A percentile compares a stretch with the other conserved stretches of the same genome.
Evolutionary conservation across 2,113 vertebrate species (phyloP).

Genomic region (Parus major): DNA sequence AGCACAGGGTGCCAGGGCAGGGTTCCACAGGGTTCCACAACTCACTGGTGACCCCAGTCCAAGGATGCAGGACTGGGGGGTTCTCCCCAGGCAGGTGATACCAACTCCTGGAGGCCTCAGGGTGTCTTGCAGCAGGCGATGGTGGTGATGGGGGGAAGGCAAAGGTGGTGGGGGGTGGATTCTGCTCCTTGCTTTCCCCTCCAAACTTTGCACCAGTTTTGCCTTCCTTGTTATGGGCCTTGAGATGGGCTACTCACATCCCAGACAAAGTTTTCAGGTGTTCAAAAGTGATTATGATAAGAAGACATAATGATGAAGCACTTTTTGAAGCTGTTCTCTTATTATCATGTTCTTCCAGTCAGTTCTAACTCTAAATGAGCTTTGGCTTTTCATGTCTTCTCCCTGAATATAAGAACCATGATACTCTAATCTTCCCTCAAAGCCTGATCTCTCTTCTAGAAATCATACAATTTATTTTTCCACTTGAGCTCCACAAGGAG

Average conservation of each 20-base stretch:
- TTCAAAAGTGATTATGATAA: neutral
- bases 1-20: rapidly evolving
- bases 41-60: rapidly evolving
- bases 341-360: neutral
- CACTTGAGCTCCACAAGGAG: neutral
- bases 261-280: rapidly evolving
- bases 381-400: neutral
- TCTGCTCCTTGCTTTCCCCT: neutral
- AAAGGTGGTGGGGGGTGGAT: neutral
- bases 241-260: rapidly evolving
- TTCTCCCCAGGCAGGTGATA: rapidly evolving
- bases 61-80: rapidly evolving
- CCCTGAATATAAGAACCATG: neutral
- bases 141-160: neutral
- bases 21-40: neutral
- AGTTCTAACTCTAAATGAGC: neutral
- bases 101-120: neutral
- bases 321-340: neutral
- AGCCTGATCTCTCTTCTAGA: neutral
- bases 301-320: neutral
- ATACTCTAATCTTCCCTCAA: neutral
- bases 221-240: neutral
- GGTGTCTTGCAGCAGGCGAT: rapidly evolving
- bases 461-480: neutral
- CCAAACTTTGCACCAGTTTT: neutral